Conservation (phyloP, 2,888 invertebrate genomes). For the Apantesis nais region DNA sequence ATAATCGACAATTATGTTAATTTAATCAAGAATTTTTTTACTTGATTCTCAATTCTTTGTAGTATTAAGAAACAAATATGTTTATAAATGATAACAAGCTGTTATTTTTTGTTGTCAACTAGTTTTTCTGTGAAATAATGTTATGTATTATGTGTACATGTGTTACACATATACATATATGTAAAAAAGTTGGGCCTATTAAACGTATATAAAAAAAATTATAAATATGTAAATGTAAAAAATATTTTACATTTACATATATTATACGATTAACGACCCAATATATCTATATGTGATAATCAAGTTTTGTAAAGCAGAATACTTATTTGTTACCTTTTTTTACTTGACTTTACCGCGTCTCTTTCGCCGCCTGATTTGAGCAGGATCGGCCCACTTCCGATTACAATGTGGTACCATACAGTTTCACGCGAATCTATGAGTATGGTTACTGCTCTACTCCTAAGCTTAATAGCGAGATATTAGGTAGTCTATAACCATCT, state of each 20-base stretch:
- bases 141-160: background rate
- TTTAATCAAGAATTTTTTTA: background rate
- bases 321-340: background rate
- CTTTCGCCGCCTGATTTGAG: too few relatives aligned
- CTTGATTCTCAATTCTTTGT: background rate
- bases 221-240: too few relatives aligned
- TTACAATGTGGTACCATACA: too few relatives aligned
- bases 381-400: too few relatives aligned
- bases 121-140: background rate
- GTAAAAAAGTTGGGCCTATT: background rate
- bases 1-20: too few relatives aligned
- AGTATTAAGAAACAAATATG: background rate
- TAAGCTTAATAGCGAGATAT: background rate
- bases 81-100: background rate
- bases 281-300: too few relatives aligned
- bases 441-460: background rate
- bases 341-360: too few relatives aligned
- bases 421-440: background rate
- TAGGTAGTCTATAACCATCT: background rate
- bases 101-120: background rate
- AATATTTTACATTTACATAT: too few relatives aligned
- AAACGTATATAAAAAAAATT: background rate
- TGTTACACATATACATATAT: background rate
- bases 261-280: too few relatives aligned
- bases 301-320: background rate